phyloP scores from a whole-genome alignment of 2,888 invertebrate genomes.

The Podotricha telesiphe region DNA sequence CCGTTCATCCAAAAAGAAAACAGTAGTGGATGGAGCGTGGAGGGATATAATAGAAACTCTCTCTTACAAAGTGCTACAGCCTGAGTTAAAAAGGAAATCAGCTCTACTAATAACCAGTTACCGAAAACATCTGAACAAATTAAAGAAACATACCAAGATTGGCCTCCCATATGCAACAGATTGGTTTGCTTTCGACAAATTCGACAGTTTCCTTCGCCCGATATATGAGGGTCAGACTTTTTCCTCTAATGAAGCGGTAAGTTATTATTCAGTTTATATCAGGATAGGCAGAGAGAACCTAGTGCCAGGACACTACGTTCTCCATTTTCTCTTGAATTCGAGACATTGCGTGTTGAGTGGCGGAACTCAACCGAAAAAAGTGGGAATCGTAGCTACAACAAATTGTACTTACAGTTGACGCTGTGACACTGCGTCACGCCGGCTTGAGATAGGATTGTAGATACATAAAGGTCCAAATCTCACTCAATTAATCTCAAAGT shows the following conservation, averaged over 20 bases:
- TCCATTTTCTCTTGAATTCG: no score
- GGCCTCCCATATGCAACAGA: background rate
- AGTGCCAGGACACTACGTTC: no score
- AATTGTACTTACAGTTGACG: no score
- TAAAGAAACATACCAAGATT: background rate
- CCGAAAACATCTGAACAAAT: background rate
- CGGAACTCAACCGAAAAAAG: no score
- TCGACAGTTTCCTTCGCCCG: background rate
- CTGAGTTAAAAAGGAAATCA: background rate
- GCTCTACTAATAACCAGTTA: background rate
- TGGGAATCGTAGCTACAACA: no score
- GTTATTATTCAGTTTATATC: background rate
- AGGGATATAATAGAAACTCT: conserved; percentile 1
- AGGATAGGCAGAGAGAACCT: no score
- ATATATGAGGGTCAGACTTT: background rate
- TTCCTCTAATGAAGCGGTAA: background rate
- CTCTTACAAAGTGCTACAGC: background rate
- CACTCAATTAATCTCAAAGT: no score
- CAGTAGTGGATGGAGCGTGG: background rate
- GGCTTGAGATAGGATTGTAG: no score
- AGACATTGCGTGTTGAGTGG: no score
- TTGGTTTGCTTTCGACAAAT: background rate
- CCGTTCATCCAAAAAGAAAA: background rate
- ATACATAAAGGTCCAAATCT: no score
- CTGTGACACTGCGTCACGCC: no score